Base-by-base conservation (phyloP, 35 echinoderm and acorn worm genomes). In the Apostichopus parvimensis region DNA sequence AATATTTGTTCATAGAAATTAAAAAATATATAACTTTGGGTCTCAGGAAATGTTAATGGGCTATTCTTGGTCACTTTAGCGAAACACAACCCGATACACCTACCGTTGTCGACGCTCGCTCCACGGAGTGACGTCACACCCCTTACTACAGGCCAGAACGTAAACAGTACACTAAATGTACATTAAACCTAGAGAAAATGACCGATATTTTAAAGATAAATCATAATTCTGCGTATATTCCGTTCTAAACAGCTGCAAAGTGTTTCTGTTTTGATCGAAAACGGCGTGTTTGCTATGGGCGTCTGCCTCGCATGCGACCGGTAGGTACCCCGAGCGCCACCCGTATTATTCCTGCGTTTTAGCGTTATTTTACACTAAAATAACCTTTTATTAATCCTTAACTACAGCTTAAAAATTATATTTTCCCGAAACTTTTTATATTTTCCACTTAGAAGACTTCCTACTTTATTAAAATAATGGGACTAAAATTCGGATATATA, bases 381-480 rank as follows among this genome's bases (percentile, higher is more conserved):
- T 88, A 68, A 68, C 68, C 60, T 88, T 72, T 68, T 73, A 88
- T 68, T 88, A 88, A 72, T 88, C 86, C 86, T 88, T 54, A 52
- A 52, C 68, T 88, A 72, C 86, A 13, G 86, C 61, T 88, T 68
- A 73, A 60, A 72, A 88, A 88, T 72, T 88, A 88, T 52, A 53
- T 88, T 73, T 88, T 88, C 24, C 86, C 86, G 64, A 88, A 71
- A 66, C 86, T 66, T 88, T 88, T 88, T 88, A 88, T 88, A 88
- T 88, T 88, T 88, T 88, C 86, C 86, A 88, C 86, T 26, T 88
- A 88, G 86, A 54, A 68, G 64, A 73, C 86, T 72, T 88, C 68
- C 60, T 88, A 88, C 86, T 88, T 88, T 88, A 88, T 73, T 73
- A 66, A 72, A 88, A 88, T 88, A 72, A 18, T 54, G 26, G 45